Base-by-base conservation (phyloP, 1,140 invertebrate species). In the Papilio polyxenes region DNA sequence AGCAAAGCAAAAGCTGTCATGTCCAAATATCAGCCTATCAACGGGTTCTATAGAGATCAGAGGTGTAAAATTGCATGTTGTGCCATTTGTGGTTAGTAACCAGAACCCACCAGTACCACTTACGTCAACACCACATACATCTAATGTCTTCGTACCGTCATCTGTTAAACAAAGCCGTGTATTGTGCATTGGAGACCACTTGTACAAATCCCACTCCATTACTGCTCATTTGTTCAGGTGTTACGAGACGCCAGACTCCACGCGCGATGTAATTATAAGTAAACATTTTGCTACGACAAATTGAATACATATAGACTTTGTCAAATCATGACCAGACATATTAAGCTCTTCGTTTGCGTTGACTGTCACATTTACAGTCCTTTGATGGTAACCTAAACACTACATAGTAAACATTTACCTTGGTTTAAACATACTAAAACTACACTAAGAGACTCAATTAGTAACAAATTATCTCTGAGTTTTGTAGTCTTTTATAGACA, bases 231-330 rank as follows among this genome's bases (percentile, higher is more conserved):
- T 72, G 31, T 23, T 72, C 65, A 72, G 65, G n/a, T 72, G 65
- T 72, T 37, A 37, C 59, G 15, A 20, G 59, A 40, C 65, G 13
- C 31, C 31, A 72, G 65, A 72, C 65, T 40, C 23, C 11, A 40
- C 65, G 65, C 59, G 59, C 65, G 65, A 72, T 72, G 31, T 72
- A 72, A 72, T 72, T 72, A 72, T 72, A 40, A 72, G 65, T 72
- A 72, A 72, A 72, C 65, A 72, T 72, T 72, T 72, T 72, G 62
- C 15, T 72, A 31, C 31, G 31, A 37, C 65, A 72, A 13, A 72
- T 72, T 37, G 31, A 72, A 72, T 37, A 37, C 8, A 23, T 13
- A 23, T 10, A 72, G 15, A 31, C 65, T 72, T 37, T 72, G 11
- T 31, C 31, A 72, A 72, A 72, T 72, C 59, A n/a, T 62, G 17